Conservation (phyloP, 2,797 vertebrate genomes). For the Novumbra hubbsi region DNA sequence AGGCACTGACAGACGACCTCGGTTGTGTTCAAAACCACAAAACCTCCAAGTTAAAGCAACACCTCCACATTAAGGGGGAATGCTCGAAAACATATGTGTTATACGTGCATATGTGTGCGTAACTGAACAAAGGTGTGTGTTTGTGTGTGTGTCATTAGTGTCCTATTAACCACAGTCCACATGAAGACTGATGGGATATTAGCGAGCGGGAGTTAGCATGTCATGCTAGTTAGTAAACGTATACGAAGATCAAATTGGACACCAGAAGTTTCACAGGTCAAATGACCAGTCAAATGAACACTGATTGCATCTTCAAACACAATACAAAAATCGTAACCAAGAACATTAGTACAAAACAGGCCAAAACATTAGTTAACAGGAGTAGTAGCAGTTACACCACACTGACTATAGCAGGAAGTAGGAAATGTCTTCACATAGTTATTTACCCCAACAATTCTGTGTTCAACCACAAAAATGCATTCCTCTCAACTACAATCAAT, state of each 20-base stretch:
- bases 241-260: background rate
- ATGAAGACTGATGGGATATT: background rate
- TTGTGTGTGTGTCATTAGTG: background rate
- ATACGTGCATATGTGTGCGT: background rate
- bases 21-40: constrained; percentile 12
- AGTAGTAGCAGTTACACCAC: constrained; percentile 65
- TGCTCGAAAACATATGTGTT: background rate
- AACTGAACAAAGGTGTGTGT: background rate
- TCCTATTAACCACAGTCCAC: background rate
- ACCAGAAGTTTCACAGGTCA: background rate
- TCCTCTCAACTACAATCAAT: background rate
- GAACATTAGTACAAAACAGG: constrained; percentile 61
- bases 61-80: background rate
- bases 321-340: constrained; percentile 51
- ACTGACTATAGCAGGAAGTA: constrained; percentile 65
- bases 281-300: constrained; percentile 35
- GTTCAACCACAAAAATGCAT: constrained; percentile 2
- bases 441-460: constrained; percentile 49
- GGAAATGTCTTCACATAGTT: constrained; percentile 35
- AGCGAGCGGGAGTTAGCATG: background rate
- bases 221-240: background rate
- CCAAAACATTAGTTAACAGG: constrained; percentile 57
- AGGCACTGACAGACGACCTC: constrained; percentile 9
- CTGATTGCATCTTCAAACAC: constrained; percentile 51
- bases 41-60: background rate